phyloP scores from a whole-genome alignment of 2,797 vertebrate species.

The Pteropus rufus region DNA sequence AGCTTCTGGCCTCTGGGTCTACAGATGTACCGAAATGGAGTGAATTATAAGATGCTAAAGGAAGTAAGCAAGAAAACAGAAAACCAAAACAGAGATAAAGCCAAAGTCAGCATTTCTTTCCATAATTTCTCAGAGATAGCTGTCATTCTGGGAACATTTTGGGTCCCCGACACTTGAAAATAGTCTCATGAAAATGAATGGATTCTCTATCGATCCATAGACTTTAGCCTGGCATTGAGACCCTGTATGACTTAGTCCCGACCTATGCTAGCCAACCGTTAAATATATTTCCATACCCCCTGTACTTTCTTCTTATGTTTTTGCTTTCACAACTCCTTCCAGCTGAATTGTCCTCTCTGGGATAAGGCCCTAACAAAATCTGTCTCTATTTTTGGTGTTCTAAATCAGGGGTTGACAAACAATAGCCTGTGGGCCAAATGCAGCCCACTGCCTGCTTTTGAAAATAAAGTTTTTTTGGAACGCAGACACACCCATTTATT shows the following conservation, averaged over 20 bases:
- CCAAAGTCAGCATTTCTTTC: neutral
- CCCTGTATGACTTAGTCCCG: neutral
- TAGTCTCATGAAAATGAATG: neutral
- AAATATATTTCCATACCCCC: neutral
- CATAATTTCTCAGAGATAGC: constrained; percentile 19
- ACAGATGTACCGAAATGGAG: neutral
- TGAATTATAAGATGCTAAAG: neutral
- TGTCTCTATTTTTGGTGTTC: neutral
- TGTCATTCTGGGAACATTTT: neutral
- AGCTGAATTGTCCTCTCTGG: neutral
- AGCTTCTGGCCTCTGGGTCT: neutral
- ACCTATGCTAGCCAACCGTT: neutral
- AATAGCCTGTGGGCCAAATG: neutral
- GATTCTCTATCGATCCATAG: neutral
- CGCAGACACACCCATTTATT: neutral
- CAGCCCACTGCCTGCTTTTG: neutral
- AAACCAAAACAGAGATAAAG: neutral
- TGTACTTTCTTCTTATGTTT: neutral
- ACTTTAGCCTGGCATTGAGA: neutral
- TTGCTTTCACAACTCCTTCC: neutral
- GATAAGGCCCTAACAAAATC: neutral
- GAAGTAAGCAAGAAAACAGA: neutral
- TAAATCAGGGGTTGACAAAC: neutral
- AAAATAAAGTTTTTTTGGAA: constrained; percentile 43
- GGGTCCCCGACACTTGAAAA: neutral